Conservation (phyloP, 23 tunicate genomes). For the Botrylloides violaceus region DNA sequence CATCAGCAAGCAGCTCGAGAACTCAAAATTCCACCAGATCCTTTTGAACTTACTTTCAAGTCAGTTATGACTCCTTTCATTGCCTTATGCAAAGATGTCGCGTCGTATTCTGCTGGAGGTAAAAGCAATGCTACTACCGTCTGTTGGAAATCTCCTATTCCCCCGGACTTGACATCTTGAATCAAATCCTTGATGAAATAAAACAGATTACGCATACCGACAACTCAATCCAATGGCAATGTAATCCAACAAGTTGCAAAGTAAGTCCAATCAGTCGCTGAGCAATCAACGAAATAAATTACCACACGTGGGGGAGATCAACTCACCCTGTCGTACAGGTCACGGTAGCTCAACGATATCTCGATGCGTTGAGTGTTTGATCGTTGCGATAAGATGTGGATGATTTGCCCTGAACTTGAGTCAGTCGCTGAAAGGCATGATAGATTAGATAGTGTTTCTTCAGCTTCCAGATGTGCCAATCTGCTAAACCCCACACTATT, state of each 20-base stretch:
- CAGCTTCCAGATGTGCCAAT: too few species aligned
- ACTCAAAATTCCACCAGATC: too few species aligned
- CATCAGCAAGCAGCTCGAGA: too few species aligned
- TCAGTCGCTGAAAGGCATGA: neutral
- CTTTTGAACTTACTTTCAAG: too few species aligned
- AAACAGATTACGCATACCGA: too few species aligned
- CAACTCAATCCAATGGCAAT: too few species aligned
- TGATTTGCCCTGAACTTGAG: neutral
- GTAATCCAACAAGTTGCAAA: too few species aligned
- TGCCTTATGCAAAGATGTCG: conserved; percentile 14
- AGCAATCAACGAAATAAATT: too few species aligned
- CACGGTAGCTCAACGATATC: neutral
- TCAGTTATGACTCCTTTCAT: conserved; percentile 6
- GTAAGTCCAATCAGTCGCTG: too few species aligned
- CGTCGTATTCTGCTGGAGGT: conserved; percentile 4
- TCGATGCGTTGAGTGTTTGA: conserved; percentile 3
- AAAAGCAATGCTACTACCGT: neutral
- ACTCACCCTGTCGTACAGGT: neutral
- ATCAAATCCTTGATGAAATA: neutral
- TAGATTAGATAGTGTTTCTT: too few species aligned
- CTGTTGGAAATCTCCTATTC: neutral
- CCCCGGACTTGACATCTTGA: neutral
- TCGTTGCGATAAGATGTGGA: conserved; percentile 8
- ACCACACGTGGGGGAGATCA: too few species aligned
- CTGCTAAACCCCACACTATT: too few species aligned